Conservation (phyloP, 2,797 vertebrate genomes). For the Squalus acanthias region DNA sequence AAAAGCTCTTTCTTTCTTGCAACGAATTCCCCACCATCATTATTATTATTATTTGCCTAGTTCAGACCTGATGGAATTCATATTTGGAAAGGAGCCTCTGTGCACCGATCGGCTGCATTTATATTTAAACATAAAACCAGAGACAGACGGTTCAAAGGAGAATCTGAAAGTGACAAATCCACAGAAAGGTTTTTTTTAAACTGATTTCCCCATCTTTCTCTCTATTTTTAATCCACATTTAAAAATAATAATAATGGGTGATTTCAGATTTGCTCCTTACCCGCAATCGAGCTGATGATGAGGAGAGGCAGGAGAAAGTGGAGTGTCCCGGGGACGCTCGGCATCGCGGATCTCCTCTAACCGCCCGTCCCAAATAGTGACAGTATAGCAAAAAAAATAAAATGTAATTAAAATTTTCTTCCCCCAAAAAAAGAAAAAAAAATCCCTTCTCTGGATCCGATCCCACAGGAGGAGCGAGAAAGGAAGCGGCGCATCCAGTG, state of each 20-base stretch:
- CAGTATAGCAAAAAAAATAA: not conserved
- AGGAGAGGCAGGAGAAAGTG: not conserved
- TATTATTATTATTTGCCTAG: not conserved
- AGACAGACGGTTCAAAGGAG: not conserved
- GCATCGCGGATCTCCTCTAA: slow-evolving; percentile 2
- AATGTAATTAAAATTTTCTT: not conserved
- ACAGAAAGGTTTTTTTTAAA: not conserved
- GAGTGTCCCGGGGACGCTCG: not conserved
- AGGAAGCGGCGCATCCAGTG: not conserved
- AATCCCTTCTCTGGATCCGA: not conserved
- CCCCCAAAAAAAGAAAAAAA: too few species aligned
- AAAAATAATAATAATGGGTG: not conserved
- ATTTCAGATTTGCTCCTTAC: not conserved
- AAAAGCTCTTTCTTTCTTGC: not conserved
- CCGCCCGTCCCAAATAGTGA: not conserved
- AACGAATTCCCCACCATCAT: not conserved
- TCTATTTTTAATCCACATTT: not conserved
- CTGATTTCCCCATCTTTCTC: not conserved
- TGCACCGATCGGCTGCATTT: not conserved
- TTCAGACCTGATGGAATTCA: not conserved
- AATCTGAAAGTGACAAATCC: not conserved
- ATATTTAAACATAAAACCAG: not conserved
- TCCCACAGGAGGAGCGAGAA: not conserved
- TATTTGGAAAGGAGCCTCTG: not conserved
- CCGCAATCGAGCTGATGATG: not conserved